Base-by-base conservation (phyloP, 1,140 invertebrate genomes). In the Chironomus striatipennis region DNA sequence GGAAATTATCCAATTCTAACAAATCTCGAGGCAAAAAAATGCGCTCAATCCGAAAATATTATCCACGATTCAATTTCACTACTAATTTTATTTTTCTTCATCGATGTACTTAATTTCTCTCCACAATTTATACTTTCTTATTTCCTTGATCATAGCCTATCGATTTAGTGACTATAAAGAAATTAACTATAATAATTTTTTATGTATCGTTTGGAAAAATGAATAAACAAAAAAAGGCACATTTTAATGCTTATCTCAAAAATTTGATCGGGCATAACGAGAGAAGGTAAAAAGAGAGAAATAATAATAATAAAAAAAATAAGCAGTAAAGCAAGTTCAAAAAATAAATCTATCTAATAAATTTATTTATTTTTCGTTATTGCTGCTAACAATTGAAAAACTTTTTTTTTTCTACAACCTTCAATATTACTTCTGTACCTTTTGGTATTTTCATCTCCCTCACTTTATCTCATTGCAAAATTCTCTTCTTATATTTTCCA, bases 161-260 rank as follows among this genome's bases (percentile, higher is more conserved):
- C 12, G 47, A 57, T 57, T 57, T 57, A 57, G 47, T 57, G 47
- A 57, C 47, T 57, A 57, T 57, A 57, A 57, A 57, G n/a, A 57
- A 57, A 57, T 57, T 57, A 57, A n/a, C 47, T n/a, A 57, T 57
- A 57, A 34, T 34, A 57, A 57, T 57, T 57, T 57, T 47, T 57
- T 57, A 57, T 10, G 47, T 57, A 57, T n/a, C 12, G 15, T 47
- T 47, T 47, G 15, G n/a, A 57, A 57, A 10, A 57, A 57, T n/a
- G 12, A 57, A 57, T n/a, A 57, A 15, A 57, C 4, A 15, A 15
- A 15, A 57, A 57, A 57, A 15, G 43, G 12, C 12, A 12, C 5
- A 57, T 57, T 57, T 57, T 12, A 57, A 57, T n/a, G 47, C 47
- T 57, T 57, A 57, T 57, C 47, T 57, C 12, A 57, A 57, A 57